Percentiles rank a stretch among this genome's conserved stretches.
These are phyloP conservation scores for Drosophila koepferae DNA, from an alignment of 2,888 invertebrate genomes.

Conservation along the genomic window DNA sequence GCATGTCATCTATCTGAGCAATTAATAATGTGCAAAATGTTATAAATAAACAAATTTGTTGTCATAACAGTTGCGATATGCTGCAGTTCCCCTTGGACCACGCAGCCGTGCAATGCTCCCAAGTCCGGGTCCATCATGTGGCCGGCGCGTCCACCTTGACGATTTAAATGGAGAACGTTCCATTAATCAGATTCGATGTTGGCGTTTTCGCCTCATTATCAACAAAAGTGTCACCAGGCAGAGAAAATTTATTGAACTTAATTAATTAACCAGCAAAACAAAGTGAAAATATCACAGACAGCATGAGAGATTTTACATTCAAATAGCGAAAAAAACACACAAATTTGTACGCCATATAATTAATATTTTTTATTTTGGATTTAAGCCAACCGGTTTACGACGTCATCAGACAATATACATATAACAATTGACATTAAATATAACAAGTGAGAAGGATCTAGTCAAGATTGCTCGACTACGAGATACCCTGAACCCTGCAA, in stretches of 20 bases:
- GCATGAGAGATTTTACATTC: conserved; percentile 32
- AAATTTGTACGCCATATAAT: conserved; percentile 7
- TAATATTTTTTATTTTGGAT: conserved; percentile 25
- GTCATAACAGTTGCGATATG: conserved; percentile 41
- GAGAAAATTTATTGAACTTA: conserved; percentile 71
- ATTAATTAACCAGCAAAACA: conserved; percentile 55
- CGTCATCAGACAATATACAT: conserved; percentile 44
- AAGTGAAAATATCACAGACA: conserved; percentile 40
- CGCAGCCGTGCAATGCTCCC: conserved; percentile 53
- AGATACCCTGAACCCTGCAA: no score
- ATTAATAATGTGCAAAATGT: conserved; percentile 58
- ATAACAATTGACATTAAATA: conserved; percentile 9
- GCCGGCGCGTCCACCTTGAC: conserved; percentile 45
- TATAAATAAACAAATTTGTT: conserved; percentile 23
- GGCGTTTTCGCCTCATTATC: conserved; percentile 63
- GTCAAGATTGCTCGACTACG: no score
- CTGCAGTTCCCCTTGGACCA: conserved; percentile 35
- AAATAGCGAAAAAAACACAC: conserved; percentile 21
- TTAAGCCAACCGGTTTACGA: conserved; percentile 58
- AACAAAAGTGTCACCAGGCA: conserved; percentile 66
- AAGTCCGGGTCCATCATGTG: conserved; percentile 53
- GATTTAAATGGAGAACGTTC: conserved; percentile 51
- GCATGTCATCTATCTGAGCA: conserved; percentile 32
- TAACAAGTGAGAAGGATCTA: no score
- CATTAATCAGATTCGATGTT: conserved; percentile 72